phyloP scores from a whole-genome alignment of 2,113 vertebrate genomes.

The Apistogramma diplotaenia region DNA sequence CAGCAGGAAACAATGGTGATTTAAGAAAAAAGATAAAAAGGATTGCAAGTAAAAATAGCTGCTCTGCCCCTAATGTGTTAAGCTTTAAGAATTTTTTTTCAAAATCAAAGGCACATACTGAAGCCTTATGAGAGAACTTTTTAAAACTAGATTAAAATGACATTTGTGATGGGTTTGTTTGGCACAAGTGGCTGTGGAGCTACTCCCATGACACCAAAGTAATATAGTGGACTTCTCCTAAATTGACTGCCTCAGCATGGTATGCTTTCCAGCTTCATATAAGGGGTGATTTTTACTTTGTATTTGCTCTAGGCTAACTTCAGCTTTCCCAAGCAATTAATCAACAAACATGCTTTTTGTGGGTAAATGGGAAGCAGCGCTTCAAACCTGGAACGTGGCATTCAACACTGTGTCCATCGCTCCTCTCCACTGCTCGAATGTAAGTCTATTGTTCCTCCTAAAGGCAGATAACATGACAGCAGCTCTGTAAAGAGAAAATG shows the following conservation, averaged over 20 bases:
- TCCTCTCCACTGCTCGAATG: background rate
- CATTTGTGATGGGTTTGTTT: conserved; percentile 24
- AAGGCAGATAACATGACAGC: background rate
- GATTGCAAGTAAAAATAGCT: background rate
- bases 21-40: background rate
- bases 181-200: background rate
- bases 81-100: background rate
- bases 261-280: conserved; percentile 6
- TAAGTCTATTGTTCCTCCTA: background rate
- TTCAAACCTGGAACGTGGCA: conserved; percentile 9
- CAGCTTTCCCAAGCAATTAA: background rate
- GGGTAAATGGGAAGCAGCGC: conserved; percentile 16
- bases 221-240: conserved; percentile 6
- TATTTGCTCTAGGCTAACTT: conserved; percentile 5
- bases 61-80: background rate
- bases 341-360: background rate
- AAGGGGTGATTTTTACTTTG: conserved; percentile 1
- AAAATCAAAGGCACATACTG: background rate
- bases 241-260: conserved; percentile 4
- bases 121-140: background rate
- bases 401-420: background rate
- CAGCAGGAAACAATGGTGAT: background rate
- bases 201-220: conserved; percentile 20
- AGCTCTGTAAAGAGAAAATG: background rate
- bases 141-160: conserved; percentile 25